phyloP scores from a whole-genome alignment of 2,888 invertebrate species.

The Pomacea canaliculata region DNA sequence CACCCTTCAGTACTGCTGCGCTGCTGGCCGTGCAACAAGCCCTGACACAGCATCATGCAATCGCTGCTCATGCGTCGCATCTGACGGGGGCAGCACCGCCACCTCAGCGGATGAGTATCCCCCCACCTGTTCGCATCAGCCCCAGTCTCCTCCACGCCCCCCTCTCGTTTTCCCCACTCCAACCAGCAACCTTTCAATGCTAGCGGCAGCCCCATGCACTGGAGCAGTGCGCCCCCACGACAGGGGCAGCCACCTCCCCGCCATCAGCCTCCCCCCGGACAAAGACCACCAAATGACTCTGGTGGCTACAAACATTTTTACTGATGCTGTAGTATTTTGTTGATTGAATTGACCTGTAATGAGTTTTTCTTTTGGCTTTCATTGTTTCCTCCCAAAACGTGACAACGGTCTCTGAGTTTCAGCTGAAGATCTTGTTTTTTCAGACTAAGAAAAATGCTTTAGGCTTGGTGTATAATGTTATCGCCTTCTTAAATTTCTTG shows the following conservation, averaged over 20 bases:
- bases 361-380: too few relatives aligned
- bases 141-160: constrained; percentile 1
- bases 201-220: constrained; percentile 28
- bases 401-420: too few relatives aligned
- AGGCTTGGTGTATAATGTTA: too few relatives aligned
- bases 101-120: constrained; percentile 7
- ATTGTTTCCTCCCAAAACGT: too few relatives aligned
- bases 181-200: constrained; percentile 6
- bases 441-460: too few relatives aligned
- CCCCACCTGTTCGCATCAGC: constrained; percentile 2
- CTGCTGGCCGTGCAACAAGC: constrained; percentile 21
- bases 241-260: constrained; percentile 30
- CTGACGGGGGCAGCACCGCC: background rate
- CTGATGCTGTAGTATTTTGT: constrained; percentile 28
- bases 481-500: too few relatives aligned
- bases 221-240: constrained; percentile 36
- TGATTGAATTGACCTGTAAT: too few relatives aligned
- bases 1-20: constrained; percentile 30
- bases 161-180: constrained; percentile 11
- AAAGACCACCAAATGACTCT: constrained; percentile 34
- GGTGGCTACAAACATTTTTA: constrained; percentile 39
- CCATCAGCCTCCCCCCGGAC: constrained; percentile 37
- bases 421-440: too few relatives aligned
- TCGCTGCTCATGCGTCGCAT: background rate
- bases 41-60: background rate